These are phyloP conservation scores for Sciurus vulgaris DNA, from an alignment of 2,797 vertebrate genomes.

Conservation along the genomic window DNA sequence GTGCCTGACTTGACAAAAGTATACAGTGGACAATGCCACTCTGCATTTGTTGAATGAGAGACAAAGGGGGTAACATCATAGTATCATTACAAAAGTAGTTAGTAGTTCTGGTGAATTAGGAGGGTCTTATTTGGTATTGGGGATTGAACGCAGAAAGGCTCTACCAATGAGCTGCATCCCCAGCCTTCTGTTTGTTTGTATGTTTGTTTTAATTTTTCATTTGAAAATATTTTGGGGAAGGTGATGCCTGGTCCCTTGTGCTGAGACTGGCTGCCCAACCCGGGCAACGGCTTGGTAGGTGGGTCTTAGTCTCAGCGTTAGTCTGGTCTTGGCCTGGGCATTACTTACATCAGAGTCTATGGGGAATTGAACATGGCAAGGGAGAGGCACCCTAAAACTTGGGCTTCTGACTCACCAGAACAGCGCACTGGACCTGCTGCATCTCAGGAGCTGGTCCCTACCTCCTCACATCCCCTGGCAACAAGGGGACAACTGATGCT, in stretches of 20 bases:
- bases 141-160: too few species aligned
- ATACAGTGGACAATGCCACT: too few species aligned
- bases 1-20: neutral
- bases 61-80: too few species aligned
- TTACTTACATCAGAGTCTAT: neutral
- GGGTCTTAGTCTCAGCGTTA: neutral
- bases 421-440: neutral
- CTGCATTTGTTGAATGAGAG: too few species aligned
- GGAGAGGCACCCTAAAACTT: neutral
- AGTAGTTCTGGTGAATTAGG: too few species aligned
- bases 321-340: accelerated
- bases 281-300: accelerated
- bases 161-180: too few species aligned
- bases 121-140: too few species aligned
- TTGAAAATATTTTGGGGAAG: neutral
- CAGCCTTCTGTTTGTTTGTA: too few species aligned
- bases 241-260: neutral
- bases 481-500: neutral
- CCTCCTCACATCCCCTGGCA: neutral
- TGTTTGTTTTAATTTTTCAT: too few species aligned
- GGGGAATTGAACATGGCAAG: too few species aligned
- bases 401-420: too few species aligned
- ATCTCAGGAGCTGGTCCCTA: neutral
- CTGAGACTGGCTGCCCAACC: neutral
- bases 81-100: too few species aligned